phyloP scores from a whole-genome alignment of 2,113 vertebrate genomes.

The Tympanuchus pallidicinctus region DNA sequence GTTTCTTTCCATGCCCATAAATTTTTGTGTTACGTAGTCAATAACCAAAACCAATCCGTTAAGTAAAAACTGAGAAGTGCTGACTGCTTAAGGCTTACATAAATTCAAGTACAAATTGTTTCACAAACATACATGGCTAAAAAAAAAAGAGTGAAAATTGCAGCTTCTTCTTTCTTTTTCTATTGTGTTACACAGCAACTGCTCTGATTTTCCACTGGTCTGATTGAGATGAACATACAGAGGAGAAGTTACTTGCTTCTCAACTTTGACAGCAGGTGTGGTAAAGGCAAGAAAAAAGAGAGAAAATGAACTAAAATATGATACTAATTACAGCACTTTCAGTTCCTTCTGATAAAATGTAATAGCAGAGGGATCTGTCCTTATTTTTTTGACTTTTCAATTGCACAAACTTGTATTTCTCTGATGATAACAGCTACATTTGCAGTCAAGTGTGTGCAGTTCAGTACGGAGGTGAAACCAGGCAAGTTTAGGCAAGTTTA shows the following conservation, averaged over 20 bases:
- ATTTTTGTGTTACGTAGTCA: not conserved
- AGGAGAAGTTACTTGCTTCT: not conserved
- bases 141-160: not conserved
- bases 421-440: not conserved
- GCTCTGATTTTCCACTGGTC: not conserved
- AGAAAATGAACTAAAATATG: not conserved
- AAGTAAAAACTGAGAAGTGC: not conserved
- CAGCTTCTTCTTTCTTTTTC: not conserved
- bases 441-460: not conserved
- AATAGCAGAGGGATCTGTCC: not conserved
- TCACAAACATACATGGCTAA: not conserved
- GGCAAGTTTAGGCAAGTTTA: not conserved
- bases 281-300: not conserved
- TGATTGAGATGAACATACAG: not conserved
- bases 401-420: not conserved
- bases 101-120: not conserved
- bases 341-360: not conserved
- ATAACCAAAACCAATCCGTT: not conserved
- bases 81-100: not conserved
- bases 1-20: not conserved
- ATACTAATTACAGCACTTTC: not conserved
- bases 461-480: not conserved
- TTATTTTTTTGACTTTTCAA: not conserved
- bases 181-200: not conserved
- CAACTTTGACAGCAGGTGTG: not conserved